Evolutionary conservation across 2,797 vertebrate genomes (phyloP), one percentile per base, ranked within the genome.

Genomic region (Phataginus tetradactyla): DNA sequence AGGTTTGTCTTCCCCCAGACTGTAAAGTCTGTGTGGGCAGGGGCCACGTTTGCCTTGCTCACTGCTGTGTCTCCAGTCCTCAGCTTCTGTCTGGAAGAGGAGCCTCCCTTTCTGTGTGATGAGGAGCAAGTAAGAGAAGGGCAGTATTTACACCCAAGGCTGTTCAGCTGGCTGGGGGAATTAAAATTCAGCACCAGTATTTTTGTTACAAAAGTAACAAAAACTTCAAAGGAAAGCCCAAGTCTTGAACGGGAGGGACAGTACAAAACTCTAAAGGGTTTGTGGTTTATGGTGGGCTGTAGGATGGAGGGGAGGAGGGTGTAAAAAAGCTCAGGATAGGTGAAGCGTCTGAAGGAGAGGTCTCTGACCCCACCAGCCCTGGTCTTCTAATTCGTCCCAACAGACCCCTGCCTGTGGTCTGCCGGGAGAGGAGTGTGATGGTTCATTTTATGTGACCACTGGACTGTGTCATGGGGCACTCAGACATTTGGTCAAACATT

Each of bases 201-300:
- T 69, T 86, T 55, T 75, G n/a, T 51, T 68, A 92, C 14, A 72
- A 75, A 87, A 69, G 23, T 23, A 94, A 85, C 29, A 49, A 71
- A 68, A 55, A 72, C 42, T 66, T 75, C 17, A 42, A 49, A 78
- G 14, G 78, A 42, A 88, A 80, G 78, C 20, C 11, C 21, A 78
- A 29, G 18, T 55, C n/a, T 78, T 25, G 25, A 66, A 32, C 23
- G 17, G 27, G 78, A 63, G 15, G 13, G 34, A 18, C 42, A 66
- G 42, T 37, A 34, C 8, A 17, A 61, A 49, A 14, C 20, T 51
- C 21, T 6, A 42, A 94, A 45, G 25, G 51, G 53, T 18, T 20
- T n/a, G 3, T 37, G 12, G 49, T 42, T 66, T 63, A 74, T 6
- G 51, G 61, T 9, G 20, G 11, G n/a, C 45, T 72, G 34, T 5